These are phyloP conservation scores for Scaptomyza parva DNA, from an alignment of 2,888 invertebrate genomes.

Conservation along the genomic window DNA sequence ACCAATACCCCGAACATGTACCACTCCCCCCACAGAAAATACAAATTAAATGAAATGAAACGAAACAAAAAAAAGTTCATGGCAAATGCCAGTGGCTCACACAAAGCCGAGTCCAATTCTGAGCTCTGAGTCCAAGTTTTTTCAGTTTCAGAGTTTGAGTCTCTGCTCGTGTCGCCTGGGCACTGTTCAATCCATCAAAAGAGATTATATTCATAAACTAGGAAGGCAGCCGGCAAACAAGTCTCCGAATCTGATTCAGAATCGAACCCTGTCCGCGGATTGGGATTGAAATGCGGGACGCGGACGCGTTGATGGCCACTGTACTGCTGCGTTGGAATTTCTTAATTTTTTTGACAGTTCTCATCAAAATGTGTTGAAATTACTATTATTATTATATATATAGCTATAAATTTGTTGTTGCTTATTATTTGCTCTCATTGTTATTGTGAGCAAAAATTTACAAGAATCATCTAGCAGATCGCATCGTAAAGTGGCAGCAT, in stretches of 20 bases:
- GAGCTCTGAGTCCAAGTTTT: conserved; percentile 5
- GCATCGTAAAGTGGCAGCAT: conserved; percentile 49
- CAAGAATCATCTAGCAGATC: conserved; percentile 55
- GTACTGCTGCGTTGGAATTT: conserved; percentile 72
- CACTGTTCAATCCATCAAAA: conserved; percentile 78
- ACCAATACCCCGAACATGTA: conserved; percentile 18
- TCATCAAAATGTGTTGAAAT: conserved; percentile 80
- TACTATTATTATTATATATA: conserved; percentile 55
- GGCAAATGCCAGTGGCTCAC: conserved; percentile 56
- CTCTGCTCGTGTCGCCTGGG: conserved; percentile 25
- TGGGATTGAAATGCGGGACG: conserved; percentile 13
- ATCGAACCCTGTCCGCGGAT: neutral
- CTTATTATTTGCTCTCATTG: conserved; percentile 32
- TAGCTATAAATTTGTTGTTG: conserved; percentile 10
- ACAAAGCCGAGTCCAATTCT: conserved; percentile 42
- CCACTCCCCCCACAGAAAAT: conserved; percentile 23
- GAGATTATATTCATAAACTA: conserved; percentile 78
- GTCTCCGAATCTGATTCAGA: conserved; percentile 15
- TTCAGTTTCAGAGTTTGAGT: conserved; percentile 7
- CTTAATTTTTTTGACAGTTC: conserved; percentile 76
- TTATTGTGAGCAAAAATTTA: conserved; percentile 55
- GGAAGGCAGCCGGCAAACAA: conserved; percentile 45
- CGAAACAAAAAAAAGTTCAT: conserved; percentile 66
- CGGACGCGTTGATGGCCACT: conserved; percentile 49
- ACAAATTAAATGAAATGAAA: conserved; percentile 55